Base-by-base conservation (phyloP, 35 echinoderm and acorn worm species). In the Heliocidaris tuberculata region DNA sequence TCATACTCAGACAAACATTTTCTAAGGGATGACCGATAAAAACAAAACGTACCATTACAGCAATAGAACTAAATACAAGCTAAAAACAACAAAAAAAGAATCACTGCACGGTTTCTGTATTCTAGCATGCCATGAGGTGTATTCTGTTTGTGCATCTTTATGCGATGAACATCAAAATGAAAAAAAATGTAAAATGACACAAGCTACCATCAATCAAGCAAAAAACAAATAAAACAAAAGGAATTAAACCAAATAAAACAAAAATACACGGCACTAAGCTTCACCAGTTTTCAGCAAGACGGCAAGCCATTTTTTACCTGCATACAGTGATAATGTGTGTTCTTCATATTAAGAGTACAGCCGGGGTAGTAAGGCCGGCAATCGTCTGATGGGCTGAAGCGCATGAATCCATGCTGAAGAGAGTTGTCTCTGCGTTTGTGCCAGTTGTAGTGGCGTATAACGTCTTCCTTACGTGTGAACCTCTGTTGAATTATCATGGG, bases 311-410 rank as follows among this genome's bases (percentile, higher is more conserved):
- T 78, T n/a, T 70, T 93, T 93, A 99, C 98, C 97, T 99, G 97
- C 97, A 99, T 97, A 60, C 98, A 99, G 48, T 99, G 98, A 88
- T 99, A 99, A 92, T 99, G 98, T 2, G 98, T 99, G 94, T 99
- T 94, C 92, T 96, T 96, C 24, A 97, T 94, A 87, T 99, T 99
- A 42, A 99, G 95, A 13, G 98, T 93, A 86, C 97, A 97, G 2
- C 96, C 97, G 12, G 97, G 97, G 94, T 99, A 99, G 71, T 97
- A 96, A 9, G 93, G 95, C 59, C 94, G 94, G 86, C 98, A 99
- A 85, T 99, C 97, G 42, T 99, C 98, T n/a, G 98, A 96, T 0
- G 98, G 98, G 94, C 98, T 99, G 95, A 99, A 97, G 15, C 96
- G 92, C 98, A 98, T 98, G 88, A 98, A 98, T 17, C 97, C 97